phyloP scores from a whole-genome alignment of 2,888 invertebrate species.

The Caenorhabditis drosophilae region DNA sequence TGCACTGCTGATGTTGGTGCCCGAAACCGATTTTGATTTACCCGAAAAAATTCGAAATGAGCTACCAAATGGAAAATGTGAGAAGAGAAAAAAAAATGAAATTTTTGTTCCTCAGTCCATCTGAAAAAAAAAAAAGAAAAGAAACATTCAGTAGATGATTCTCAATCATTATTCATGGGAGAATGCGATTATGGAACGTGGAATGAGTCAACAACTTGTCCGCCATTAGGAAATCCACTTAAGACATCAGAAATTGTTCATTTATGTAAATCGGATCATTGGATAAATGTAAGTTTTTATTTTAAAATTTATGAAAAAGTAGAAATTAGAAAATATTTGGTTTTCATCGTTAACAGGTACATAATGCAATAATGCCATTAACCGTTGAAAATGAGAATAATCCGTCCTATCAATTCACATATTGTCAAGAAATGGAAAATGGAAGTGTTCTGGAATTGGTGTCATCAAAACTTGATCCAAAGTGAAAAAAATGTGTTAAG shows the following conservation, averaged over 20 bases:
- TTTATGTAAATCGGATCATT: constrained; percentile 11
- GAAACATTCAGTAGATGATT: no score
- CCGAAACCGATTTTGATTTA: constrained; percentile 30
- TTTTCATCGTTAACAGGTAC: constrained; percentile 19
- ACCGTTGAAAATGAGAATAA: constrained; percentile 13
- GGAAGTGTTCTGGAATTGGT: constrained; percentile 9
- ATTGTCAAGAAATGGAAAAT: constrained; percentile 18
- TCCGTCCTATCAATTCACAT: constrained; percentile 31
- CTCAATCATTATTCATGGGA: no score
- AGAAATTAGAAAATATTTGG: constrained; percentile 1
- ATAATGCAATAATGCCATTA: constrained; percentile 40
- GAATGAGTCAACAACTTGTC: no score
- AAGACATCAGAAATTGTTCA: constrained; percentile 4
- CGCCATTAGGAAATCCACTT: no score
- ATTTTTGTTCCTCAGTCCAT: no score
- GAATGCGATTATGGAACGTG: no score
- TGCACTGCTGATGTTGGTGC: constrained; percentile 46
- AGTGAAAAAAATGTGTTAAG: no score
- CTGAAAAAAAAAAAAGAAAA: no score
- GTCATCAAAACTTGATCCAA: constrained; percentile 9
- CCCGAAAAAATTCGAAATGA: no score
- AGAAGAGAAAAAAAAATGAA: no score
- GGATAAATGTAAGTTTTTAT: constrained; percentile 21
- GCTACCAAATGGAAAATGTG: no score
- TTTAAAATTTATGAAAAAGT: neutral